Base-by-base conservation (phyloP, 2,113 vertebrate species). In the Heteronetta atricapilla region DNA sequence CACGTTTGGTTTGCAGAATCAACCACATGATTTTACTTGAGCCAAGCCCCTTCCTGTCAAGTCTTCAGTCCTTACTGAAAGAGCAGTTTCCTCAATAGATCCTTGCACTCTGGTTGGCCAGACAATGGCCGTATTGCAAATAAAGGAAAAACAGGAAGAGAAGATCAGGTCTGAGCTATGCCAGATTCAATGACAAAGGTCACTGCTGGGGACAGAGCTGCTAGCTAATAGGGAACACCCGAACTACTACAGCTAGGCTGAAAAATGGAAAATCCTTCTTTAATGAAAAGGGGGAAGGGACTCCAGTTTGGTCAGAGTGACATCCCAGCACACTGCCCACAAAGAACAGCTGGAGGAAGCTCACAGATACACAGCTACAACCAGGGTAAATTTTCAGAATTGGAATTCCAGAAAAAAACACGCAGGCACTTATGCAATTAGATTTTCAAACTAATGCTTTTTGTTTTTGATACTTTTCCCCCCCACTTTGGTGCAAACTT, bases 91-190 rank as follows among this genome's bases (percentile, higher is more conserved):
- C 88, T 92, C 62, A 82, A 58, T 14, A 73, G 77, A 90, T 69
- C 77, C 58, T 62, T 52, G 23, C 8, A 19, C 68, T 75, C 66
- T 89, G 66, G n/a, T n/a, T 28, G 11, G 66, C 33, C 67, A 92
- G 80, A 81, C 85, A 91, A 74, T 1, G 1, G 28, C 1, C 74
- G 40, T 7, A 0, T 31, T 63, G 55, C 88, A 91, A 86, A 58
- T 34, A 73, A 82, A 3, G 2, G 38, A 7, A 70, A 92, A 94
- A 68, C 83, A 82, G 93, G 90, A 96, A 94, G 92, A 89, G n/a
- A 94, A 28, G 86, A 89, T 25, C 34, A 29, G 44, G 69, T 93
- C 34, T 79, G 77, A 86, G n/a, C 48, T 3, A n/a, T 0, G 0
- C 13, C 68, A 59, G 33, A 36, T 33, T 14, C 22, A 31, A 7